Evolutionary conservation across 1,140 invertebrate genomes (phyloP).

Genomic region (Amyelois transitella): DNA sequence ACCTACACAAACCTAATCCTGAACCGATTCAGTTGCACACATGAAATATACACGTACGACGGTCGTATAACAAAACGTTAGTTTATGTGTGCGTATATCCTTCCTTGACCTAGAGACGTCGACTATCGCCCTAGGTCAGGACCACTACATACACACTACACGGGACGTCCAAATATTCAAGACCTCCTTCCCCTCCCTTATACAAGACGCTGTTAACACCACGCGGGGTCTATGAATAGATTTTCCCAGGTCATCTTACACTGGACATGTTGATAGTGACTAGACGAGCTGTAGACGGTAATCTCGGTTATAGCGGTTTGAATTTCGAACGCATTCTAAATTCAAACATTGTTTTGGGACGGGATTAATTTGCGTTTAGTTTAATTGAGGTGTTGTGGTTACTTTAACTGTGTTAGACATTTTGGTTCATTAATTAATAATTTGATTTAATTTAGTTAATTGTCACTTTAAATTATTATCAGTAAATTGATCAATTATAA

Average conservation of each 20-base stretch:
- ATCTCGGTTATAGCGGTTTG: constrained; percentile 39
- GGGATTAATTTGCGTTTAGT: constrained; percentile 25
- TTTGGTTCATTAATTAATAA: neutral
- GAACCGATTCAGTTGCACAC: neutral
- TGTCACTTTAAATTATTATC: too few species aligned
- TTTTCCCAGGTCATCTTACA: constrained; percentile 25
- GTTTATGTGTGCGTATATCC: constrained; percentile 10
- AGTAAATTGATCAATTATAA: too few species aligned
- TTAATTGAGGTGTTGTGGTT: constrained; percentile 19
- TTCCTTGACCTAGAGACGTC: constrained; percentile 62
- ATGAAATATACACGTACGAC: neutral
- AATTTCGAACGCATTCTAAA: constrained; percentile 28
- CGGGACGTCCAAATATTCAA: constrained; percentile 32
- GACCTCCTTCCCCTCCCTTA: constrained; percentile 19
- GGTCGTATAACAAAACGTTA: constrained; percentile 1
- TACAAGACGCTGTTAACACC: neutral
- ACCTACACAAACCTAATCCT: neutral
- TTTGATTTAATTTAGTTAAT: too few species aligned
- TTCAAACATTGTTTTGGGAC: neutral
- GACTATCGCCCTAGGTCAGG: constrained; percentile 64
- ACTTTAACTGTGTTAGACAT: neutral
- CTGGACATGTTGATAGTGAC: constrained; percentile 44
- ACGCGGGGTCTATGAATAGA: constrained; percentile 30
- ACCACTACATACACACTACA: constrained; percentile 38
- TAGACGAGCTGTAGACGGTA: constrained; percentile 61